A percentile compares a stretch with the other conserved stretches of the same genome.
Conservation (phyloP, 2,113 vertebrate species). For the Poeciliopsis prolifica region DNA sequence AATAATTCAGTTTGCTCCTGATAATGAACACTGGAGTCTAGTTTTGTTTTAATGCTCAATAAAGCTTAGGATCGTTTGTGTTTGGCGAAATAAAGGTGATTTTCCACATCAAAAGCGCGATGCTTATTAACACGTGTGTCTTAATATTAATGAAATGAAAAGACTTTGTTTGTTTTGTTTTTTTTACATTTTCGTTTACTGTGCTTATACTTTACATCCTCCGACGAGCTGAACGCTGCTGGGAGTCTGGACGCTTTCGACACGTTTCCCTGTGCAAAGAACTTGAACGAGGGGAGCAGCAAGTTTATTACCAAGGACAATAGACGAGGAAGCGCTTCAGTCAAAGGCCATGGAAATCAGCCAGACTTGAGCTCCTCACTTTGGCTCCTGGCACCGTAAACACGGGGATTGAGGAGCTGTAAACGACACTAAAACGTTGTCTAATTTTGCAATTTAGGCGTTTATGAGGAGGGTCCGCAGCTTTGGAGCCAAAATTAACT, state of each 20-base stretch:
- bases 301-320: conserved; percentile 99
- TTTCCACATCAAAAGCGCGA: not conserved
- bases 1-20: not conserved
- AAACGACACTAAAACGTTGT: conserved; percentile 56
- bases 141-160: not conserved
- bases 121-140: not conserved
- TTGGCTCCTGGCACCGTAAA: conserved; percentile 92
- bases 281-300: conserved; percentile 87
- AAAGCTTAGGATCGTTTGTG: not conserved
- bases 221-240: not conserved
- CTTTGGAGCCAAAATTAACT: not conserved
- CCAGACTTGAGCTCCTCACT: conserved; percentile 85
- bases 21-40: not conserved
- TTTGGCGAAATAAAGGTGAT: not conserved
- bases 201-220: not conserved
- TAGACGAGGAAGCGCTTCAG: conserved; percentile 88
- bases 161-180: not conserved
- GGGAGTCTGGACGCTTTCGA: not conserved
- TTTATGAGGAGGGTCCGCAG: not conserved
- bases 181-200: not conserved
- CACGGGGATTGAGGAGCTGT: conserved; percentile 76
- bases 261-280: conserved; percentile 63
- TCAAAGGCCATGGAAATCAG: conserved; percentile 77
- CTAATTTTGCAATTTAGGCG: conserved; percentile 10
- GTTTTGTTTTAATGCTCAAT: not conserved